These are phyloP conservation scores for Falco cherrug DNA, from an alignment of 2,797 vertebrate species.

Conservation along the genomic window DNA sequence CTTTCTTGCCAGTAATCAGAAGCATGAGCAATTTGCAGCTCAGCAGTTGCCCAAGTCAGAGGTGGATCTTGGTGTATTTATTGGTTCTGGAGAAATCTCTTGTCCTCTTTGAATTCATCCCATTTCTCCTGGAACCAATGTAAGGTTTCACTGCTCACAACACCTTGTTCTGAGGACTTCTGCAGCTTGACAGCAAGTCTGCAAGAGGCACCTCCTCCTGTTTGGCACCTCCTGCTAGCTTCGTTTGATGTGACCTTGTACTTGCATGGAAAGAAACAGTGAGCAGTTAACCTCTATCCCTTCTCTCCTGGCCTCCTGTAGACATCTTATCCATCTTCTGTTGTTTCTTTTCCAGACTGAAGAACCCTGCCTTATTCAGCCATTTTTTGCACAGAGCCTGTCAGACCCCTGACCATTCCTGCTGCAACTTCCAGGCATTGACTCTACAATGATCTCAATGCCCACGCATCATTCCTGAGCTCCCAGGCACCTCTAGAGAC, in stretches of 20 bases:
- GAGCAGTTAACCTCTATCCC: not conserved
- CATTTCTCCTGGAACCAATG: not conserved
- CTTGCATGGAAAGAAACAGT: conserved; percentile 15
- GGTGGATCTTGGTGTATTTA: not conserved
- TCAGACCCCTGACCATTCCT: not conserved
- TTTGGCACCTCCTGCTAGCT: conserved; percentile 17
- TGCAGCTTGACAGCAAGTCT: not conserved
- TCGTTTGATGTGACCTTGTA: conserved; percentile 34
- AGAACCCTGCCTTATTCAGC: not conserved
- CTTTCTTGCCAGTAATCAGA: not conserved
- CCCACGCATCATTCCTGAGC: not conserved
- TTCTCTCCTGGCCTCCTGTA: not conserved
- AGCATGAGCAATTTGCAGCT: not conserved
- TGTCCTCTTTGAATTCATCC: not conserved
- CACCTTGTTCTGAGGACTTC: not conserved
- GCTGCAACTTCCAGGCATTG: conserved; percentile 12
- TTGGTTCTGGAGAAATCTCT: not conserved
- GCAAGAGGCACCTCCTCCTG: not conserved
- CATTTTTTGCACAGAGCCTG: not conserved
- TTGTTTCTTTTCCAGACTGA: conserved; percentile 1
- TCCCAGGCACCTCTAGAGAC: not conserved
- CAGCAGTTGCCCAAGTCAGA: not conserved
- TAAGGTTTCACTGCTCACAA: not conserved
- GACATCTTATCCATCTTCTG: not conserved
- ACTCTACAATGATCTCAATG: not conserved